These are phyloP conservation scores for Mastigias papua DNA, from an alignment of 30 jellyfish, hydroid and myxozoan genomes.

Conservation along the genomic window DNA sequence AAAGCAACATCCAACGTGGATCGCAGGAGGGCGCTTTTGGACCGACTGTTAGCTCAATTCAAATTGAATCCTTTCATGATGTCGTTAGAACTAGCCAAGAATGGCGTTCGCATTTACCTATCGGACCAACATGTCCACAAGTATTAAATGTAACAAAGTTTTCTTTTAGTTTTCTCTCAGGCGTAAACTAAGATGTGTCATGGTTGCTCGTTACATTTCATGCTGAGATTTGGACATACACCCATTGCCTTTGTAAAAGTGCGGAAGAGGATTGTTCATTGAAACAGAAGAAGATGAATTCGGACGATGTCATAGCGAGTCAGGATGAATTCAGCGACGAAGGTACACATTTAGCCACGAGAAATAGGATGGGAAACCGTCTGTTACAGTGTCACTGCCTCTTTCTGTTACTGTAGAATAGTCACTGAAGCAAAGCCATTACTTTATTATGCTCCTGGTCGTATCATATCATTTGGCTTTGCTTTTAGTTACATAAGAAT, in stretches of 20 bases:
- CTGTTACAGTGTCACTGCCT: no score
- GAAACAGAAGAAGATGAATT: constrained; percentile 21
- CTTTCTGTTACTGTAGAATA: no score
- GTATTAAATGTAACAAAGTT: neutral
- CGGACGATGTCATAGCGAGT: neutral
- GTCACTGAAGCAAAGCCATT: no score
- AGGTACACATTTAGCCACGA: constrained; percentile 6
- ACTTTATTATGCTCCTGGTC: no score
- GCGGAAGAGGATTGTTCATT: constrained; percentile 17
- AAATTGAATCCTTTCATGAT: constrained; percentile 6
- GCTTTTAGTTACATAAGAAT: neutral
- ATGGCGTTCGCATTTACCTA: neutral
- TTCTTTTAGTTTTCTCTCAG: neutral
- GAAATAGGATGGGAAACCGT: no score
- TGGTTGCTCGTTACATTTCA: constrained; percentile 3
- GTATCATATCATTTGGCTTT: neutral
- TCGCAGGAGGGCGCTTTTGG: constrained; percentile 60
- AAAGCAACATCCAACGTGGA: constrained; percentile 23
- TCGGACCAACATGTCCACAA: neutral
- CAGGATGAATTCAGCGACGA: constrained; percentile 10
- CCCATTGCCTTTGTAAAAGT: constrained; percentile 33
- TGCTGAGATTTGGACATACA: constrained; percentile 47
- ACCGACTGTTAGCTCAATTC: neutral
- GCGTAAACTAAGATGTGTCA: neutral
- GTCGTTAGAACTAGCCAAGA: neutral